Base-by-base conservation (phyloP, 1,140 invertebrate species). In the Drepana arcuata region DNA sequence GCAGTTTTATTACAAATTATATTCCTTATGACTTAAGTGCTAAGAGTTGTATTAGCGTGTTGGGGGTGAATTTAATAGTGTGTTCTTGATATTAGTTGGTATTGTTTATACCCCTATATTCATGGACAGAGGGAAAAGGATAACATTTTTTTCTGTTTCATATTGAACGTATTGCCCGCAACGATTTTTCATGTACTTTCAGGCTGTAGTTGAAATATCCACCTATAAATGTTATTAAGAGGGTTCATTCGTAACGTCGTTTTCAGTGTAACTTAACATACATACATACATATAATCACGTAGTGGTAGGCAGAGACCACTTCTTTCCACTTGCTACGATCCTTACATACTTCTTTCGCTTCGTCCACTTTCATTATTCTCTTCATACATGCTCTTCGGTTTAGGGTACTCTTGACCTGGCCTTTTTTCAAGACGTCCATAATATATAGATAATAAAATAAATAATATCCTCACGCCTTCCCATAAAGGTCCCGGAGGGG, bases 71-170 rank as follows among this genome's bases (percentile, higher is more conserved):
- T 29, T 13, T 21, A 15, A 36, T 11, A 7, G 40, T 25, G 24
- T 14, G 25, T 41, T 27, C 13, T 28, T 10, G n/a, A 23, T 14
- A 11, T 13, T 30, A 38, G 38, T 63, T 51, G 62, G 53, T 62
- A 47, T 57, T 73, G 70, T 69, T 64, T 58, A 66, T 65, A 56
- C 52, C 52, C 49, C 37, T 35, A 53, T 4, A 21, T 10, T 4
- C 6, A 39, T 48, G 41, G 46, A 34, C 45, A 59, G 63, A 65
- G 62, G 61, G 53, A 48, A 50, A 57, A 48, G 13, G 14, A 10
- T 24, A 7, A 9, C 9, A 15, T 24, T 34, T 14, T 14, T 12
- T 14, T 29, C 1, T 29, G 12, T 26, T 13, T 35, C 23, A 35
- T 23, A 35, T 35, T 13, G n/a, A 27, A 35, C 27, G 26, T 35